Evolutionary conservation across 1,140 invertebrate species (phyloP).

Genomic region (Latrodectus geometricus): DNA sequence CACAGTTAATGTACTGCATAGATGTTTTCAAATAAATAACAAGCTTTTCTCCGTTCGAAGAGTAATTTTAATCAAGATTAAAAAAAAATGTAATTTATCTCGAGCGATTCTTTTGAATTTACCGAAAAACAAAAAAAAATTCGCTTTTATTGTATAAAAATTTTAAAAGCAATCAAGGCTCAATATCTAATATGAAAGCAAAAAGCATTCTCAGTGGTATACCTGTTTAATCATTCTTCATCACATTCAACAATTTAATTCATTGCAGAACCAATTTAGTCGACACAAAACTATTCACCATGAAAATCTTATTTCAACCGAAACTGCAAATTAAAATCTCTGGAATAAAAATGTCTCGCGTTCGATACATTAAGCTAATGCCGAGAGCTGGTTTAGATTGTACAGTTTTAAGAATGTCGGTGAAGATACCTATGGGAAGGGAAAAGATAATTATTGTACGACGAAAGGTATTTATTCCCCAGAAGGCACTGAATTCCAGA

Average conservation of each 20-base stretch:
- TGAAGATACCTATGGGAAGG: background rate
- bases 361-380: constrained; percentile 19
- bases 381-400: background rate
- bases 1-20: no score
- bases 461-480: background rate
- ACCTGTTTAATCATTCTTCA: constrained; percentile 35
- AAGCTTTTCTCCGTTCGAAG: no score
- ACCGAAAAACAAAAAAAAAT: background rate
- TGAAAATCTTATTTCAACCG: constrained; percentile 30
- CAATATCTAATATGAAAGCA: constrained; percentile 24
- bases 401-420: background rate
- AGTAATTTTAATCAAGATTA: no score
- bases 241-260: constrained; percentile 45
- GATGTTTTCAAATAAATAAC: no score
- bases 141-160: background rate
- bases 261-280: constrained; percentile 47
- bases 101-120: background rate
- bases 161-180: constrained; percentile 15
- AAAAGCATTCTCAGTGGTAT: constrained; percentile 23
- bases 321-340: constrained; percentile 26
- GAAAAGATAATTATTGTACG: background rate
- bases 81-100: constrained; percentile 18
- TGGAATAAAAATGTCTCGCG: constrained; percentile 8
- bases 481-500: no score
- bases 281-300: constrained; percentile 16